A percentile compares a stretch with the other conserved stretches of the same genome.
Conservation (phyloP, 2,113 vertebrate species). For the Coracopsis vasa region DNA sequence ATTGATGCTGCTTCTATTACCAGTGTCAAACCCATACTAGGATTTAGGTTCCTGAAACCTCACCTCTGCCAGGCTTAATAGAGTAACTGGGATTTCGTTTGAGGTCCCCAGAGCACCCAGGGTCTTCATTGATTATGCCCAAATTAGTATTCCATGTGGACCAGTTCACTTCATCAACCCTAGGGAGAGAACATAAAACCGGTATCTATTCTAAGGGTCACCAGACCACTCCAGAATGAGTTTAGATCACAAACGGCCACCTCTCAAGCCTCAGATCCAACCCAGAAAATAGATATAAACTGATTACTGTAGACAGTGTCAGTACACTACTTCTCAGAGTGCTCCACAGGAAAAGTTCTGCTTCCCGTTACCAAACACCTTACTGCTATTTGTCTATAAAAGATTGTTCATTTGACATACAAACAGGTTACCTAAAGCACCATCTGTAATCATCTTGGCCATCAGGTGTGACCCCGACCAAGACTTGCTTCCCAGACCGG, state of each 20-base stretch:
- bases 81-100: constrained; percentile 73
- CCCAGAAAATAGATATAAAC: not conserved
- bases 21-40: not conserved
- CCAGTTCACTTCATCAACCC: constrained; percentile 97
- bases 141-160: constrained; percentile 94
- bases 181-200: constrained; percentile 55
- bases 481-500: constrained; percentile 86
- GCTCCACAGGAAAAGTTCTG: not conserved
- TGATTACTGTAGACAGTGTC: not conserved
- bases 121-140: constrained; percentile 92
- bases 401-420: not conserved
- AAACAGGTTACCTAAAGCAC: constrained; percentile 87
- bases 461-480: constrained; percentile 78
- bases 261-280: not conserved
- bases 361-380: not conserved
- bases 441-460: constrained; percentile 82
- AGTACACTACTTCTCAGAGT: not conserved
- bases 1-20: not conserved
- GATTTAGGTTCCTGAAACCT: not conserved
- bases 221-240: not conserved
- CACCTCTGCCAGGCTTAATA: constrained; percentile 74
- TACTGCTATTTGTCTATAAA: not conserved
- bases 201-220: not conserved
- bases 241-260: not conserved
- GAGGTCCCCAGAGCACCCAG: constrained; percentile 78